Evolutionary conservation across 2,113 vertebrate genomes (phyloP).

Genomic region (Astatoreochromis straeleni): DNA sequence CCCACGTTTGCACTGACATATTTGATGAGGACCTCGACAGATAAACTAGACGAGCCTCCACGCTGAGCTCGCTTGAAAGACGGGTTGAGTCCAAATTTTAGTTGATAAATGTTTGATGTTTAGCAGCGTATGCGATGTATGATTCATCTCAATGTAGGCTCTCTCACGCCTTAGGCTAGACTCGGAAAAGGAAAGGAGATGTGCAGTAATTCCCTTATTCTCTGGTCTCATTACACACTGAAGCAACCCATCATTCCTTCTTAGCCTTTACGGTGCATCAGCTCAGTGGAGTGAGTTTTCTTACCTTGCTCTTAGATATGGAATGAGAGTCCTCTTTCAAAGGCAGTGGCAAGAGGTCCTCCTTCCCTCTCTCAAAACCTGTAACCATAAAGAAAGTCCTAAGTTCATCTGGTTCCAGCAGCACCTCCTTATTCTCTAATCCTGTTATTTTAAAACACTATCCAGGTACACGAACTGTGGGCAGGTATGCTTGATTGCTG

Average conservation of each 20-base stretch:
- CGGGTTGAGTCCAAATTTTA: neutral
- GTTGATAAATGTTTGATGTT: slow-evolving; percentile 6
- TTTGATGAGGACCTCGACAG: neutral
- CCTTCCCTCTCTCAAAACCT: slow-evolving; percentile 93
- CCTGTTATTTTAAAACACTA: neutral
- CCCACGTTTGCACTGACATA: neutral
- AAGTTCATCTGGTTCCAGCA: neutral
- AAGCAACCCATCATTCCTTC: neutral
- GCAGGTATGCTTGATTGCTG: neutral
- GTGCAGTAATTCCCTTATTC: neutral
- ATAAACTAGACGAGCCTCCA: neutral
- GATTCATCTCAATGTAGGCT: slow-evolving; percentile 16
- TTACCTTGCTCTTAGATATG: slow-evolving; percentile 98
- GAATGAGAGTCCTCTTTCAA: slow-evolving; percentile 86
- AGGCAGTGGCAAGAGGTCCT: slow-evolving; percentile 81
- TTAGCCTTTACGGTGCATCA: neutral
- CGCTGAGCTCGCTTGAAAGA: neutral
- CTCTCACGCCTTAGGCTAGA: neutral
- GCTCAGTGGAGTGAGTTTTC: neutral
- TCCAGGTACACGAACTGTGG: neutral
- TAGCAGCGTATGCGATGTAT: neutral
- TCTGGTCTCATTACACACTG: neutral
- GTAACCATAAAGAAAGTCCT: slow-evolving; percentile 8
- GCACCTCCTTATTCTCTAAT: neutral
- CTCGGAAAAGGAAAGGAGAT: neutral